These are phyloP conservation scores for Ceratoteleas bidentatus DNA, from an alignment of 1,140 invertebrate genomes.

Conservation along the genomic window DNA sequence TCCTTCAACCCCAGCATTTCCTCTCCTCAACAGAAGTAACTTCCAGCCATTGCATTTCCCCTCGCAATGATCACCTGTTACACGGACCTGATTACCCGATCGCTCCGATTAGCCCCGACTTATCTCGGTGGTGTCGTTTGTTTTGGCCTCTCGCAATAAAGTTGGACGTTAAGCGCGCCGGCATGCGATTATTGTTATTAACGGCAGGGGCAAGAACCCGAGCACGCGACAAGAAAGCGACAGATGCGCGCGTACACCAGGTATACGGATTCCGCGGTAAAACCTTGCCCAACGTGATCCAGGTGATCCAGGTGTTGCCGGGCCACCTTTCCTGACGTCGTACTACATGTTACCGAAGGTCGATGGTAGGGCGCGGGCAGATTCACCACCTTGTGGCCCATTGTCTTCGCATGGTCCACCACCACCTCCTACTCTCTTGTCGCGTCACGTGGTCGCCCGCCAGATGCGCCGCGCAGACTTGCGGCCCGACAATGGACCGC, in stretches of 20 bases:
- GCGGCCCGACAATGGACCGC: constrained; percentile 22
- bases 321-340: constrained; percentile 46
- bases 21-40: too few relatives aligned
- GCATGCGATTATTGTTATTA: constrained; percentile 67
- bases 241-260: constrained; percentile 47
- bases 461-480: constrained; percentile 35
- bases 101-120: constrained; percentile 25
- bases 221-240: constrained; percentile 66
- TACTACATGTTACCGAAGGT: constrained; percentile 45
- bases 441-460: constrained; percentile 42
- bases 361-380: constrained; percentile 46
- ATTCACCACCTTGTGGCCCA: constrained; percentile 57
- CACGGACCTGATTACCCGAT: constrained; percentile 11
- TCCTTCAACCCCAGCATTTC: too few relatives aligned
- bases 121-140: constrained; percentile 23
- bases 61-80: too few relatives aligned
- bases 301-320: constrained; percentile 45
- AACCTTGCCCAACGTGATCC: constrained; percentile 66
- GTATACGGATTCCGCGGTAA: constrained; percentile 62
- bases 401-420: constrained; percentile 54
- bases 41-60: too few relatives aligned
- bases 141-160: constrained; percentile 46
- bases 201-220: constrained; percentile 49
- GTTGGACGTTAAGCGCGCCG: constrained; percentile 47
- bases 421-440: constrained; percentile 30